Conservation (phyloP, 64 coral and sea anemone species). For the Montipora efflorescens region DNA sequence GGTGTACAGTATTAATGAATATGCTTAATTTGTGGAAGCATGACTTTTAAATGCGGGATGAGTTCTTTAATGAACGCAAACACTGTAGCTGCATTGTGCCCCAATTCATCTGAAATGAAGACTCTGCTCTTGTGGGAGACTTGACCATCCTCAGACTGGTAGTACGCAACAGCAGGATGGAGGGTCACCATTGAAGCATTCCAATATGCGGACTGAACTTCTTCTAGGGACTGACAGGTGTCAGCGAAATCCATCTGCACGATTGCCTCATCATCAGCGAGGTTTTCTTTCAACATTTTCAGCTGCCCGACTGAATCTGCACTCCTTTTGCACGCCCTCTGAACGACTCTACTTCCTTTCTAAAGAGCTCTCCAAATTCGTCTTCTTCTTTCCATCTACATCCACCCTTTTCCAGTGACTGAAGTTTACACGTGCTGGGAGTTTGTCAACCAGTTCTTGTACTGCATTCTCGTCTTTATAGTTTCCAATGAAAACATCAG, state of each 20-base stretch:
- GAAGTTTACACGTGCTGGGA: slow-evolving; percentile 4
- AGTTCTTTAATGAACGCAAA: slow-evolving; percentile 45
- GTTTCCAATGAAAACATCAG: slow-evolving; percentile 35
- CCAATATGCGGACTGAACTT: slow-evolving; percentile 67
- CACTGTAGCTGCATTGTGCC: slow-evolving; percentile 42
- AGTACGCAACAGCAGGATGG: slow-evolving; percentile 59
- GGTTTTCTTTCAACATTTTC: slow-evolving; percentile 2
- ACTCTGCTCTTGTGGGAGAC: slow-evolving; percentile 47
- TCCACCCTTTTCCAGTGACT: slow-evolving; percentile 61
- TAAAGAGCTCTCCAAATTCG: background rate
- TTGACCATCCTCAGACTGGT: background rate
- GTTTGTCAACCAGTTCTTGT: background rate
- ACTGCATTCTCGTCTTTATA: background rate
- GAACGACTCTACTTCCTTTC: slow-evolving; percentile 14
- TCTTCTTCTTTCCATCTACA: slow-evolving; percentile 47
- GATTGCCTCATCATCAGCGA: slow-evolving; percentile 1
- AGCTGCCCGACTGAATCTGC: slow-evolving; percentile 45
- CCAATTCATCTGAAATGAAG: slow-evolving; percentile 53
- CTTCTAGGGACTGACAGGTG: slow-evolving; percentile 56
- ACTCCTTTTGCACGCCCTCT: slow-evolving; percentile 10
- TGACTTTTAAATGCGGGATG: slow-evolving; percentile 1
- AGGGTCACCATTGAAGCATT: slow-evolving; percentile 71
- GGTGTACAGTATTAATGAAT: slow-evolving; percentile 51
- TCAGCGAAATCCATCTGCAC: slow-evolving; percentile 72
- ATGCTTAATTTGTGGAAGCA: background rate